Conservation (phyloP, 2,113 vertebrate genomes). For the Microtus richardsoni region DNA sequence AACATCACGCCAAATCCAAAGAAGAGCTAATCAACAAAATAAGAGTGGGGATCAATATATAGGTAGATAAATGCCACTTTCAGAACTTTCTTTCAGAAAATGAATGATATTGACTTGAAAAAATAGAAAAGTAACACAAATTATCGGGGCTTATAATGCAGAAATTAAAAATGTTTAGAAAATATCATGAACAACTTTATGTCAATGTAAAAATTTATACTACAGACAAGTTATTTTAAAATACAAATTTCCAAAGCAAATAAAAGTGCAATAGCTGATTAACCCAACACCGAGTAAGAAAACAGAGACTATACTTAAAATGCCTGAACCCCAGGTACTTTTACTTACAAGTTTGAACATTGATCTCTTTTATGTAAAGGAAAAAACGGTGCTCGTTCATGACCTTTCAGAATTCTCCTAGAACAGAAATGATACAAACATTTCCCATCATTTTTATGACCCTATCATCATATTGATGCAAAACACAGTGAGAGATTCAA, state of each 20-base stretch:
- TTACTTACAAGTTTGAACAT: not conserved
- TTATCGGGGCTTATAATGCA: not conserved
- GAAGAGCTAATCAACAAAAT: not conserved
- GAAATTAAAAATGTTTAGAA: not conserved
- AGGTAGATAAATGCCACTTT: not conserved
- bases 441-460: not conserved
- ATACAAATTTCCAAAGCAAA: not conserved
- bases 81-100: slow-evolving; percentile 9
- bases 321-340: not conserved
- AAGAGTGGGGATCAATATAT: not conserved
- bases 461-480: not conserved
- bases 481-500: not conserved
- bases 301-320: not conserved
- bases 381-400: not conserved
- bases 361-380: not conserved
- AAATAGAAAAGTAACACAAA: not conserved
- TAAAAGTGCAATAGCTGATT: not conserved
- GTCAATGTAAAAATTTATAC: not conserved
- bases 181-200: not conserved
- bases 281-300: not conserved
- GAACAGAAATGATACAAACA: not conserved
- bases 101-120: not conserved
- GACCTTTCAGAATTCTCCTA: not conserved
- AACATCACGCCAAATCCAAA: not conserved
- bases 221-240: not conserved